Percentiles rank a stretch among this genome's conserved stretches.
These are phyloP conservation scores for Lucilia sericata DNA, from an alignment of 1,140 invertebrate species.

Conservation along the genomic window DNA sequence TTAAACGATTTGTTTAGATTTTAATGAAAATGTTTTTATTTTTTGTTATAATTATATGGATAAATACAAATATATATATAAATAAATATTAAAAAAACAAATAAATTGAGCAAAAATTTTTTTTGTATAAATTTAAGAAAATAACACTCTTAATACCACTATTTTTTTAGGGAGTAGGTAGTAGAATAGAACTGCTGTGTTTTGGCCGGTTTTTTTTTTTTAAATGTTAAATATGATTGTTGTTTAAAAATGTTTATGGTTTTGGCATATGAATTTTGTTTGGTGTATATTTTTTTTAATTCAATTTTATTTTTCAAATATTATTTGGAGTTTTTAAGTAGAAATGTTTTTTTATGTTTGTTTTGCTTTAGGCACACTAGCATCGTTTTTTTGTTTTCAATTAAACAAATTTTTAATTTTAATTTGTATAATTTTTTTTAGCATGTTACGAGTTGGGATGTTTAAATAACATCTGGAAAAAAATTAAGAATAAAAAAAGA, in stretches of 20 bases:
- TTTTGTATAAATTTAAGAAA: neutral
- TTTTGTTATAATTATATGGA: neutral
- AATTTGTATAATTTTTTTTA: neutral
- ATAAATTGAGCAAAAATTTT: conserved; percentile 31
- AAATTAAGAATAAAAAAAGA: conserved; percentile 34
- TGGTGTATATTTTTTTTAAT: neutral
- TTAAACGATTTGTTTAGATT: neutral
- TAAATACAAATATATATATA: neutral
- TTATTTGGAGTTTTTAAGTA: neutral
- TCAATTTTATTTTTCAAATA: neutral
- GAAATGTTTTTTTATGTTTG: neutral
- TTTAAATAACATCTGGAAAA: conserved; percentile 45
- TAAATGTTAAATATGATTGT: neutral
- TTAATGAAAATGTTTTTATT: neutral
- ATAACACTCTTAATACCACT: conserved; percentile 5
- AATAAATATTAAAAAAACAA: neutral
- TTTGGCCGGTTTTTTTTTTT: neutral
- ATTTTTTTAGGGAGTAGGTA: neutral
- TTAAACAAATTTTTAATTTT: conserved; percentile 23
- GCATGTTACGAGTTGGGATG: conserved; percentile 1
- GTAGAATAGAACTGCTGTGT: neutral
- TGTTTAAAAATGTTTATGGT: neutral
- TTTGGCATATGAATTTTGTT: conserved; percentile 8
- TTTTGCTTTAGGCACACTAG: conserved; percentile 39
- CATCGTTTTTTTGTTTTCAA: conserved; percentile 30